Evolutionary conservation across 2,888 invertebrate species (phyloP), one percentile per base, ranked within the genome.

Genomic region (Tiphia femorata): DNA sequence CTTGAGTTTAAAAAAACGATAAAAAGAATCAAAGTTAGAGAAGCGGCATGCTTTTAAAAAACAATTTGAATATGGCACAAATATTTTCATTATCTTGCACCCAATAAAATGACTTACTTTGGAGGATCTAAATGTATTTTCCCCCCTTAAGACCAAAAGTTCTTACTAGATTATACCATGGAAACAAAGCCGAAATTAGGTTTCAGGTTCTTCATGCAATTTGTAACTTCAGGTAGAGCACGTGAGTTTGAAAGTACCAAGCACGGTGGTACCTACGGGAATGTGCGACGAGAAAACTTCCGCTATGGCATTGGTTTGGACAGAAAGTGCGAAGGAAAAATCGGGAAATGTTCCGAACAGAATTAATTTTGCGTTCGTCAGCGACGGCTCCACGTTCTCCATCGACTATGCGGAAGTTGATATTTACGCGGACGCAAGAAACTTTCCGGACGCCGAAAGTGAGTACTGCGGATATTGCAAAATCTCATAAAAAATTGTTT

Each of bases 371-470:
- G 17, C 35, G 42, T 75, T 74, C 29, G 27, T 56, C 2, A 66
- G 54, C 1, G 54, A 70, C 12, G 65, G 61, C 3, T 49, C 33
- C 3, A 46, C n/a, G 1, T 68, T 69, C 12, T 53, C 59, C 2
- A 40, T 74, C 16, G 60, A 71, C 38, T 62, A 53, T 7, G 58
- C 73, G 7, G 19, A 23, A 3, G 37, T 64, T 6, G 4, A n/a
- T 1, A 23, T 76, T 17, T 51, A 56, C 14, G 43, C 65, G 35
- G 64, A 70, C 14, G 7, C 33, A 3, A 17, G 14, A 0, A 54
- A 61, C 42, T 71, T 73, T 7, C 64, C 59, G 0, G 10, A 46
- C 10, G 47, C 59, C 1, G 2, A n/a, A 41, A 62, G 74, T 74
- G 62, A 46, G 54, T 48, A 8, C 2, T 16, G 4, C 21, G 8